Percentiles rank a stretch among this genome's conserved stretches.
phyloP scores from a whole-genome alignment of 2,888 invertebrate species.

The Monopis laevigella region DNA sequence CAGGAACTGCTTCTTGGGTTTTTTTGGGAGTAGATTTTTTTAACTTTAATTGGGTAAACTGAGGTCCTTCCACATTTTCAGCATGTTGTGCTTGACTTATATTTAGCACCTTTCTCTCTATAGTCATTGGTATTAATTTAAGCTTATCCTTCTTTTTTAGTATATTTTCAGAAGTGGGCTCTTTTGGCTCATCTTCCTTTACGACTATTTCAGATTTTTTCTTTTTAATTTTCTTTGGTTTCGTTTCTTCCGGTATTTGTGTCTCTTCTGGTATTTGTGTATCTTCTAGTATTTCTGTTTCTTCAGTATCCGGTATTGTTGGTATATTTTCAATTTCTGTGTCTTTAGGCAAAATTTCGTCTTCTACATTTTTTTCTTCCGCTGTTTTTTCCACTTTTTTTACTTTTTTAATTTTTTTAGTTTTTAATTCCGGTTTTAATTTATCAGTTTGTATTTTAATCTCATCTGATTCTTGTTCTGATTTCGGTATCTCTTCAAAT shows the following conservation, averaged over 20 bases:
- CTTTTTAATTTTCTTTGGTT: slow-evolving; percentile 30
- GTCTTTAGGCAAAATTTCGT: neutral
- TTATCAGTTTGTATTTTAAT: neutral
- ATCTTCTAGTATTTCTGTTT: neutral
- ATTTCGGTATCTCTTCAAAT: neutral
- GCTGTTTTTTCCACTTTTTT: slow-evolving; percentile 16
- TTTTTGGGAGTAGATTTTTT: slow-evolving; percentile 67
- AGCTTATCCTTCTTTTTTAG: slow-evolving; percentile 21
- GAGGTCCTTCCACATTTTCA: slow-evolving; percentile 68
- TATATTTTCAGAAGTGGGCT: neutral
- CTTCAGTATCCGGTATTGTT: neutral
- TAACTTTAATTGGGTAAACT: slow-evolving; percentile 74
- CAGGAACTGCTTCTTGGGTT: slow-evolving; percentile 45
- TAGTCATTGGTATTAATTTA: slow-evolving; percentile 62
- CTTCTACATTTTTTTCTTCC: slow-evolving; percentile 18
- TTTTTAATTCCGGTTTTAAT: neutral
- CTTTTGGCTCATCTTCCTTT: neutral
- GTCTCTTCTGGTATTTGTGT: neutral
- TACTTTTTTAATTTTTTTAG: neutral
- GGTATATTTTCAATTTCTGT: neutral
- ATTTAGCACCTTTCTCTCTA: slow-evolving; percentile 71
- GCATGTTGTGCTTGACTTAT: slow-evolving; percentile 71
- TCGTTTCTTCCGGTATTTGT: slow-evolving; percentile 16
- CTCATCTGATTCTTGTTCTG: neutral
- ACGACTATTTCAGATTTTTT: neutral